phyloP scores from a whole-genome alignment of 2,888 invertebrate species.

The Temnothorax rugatulus region DNA sequence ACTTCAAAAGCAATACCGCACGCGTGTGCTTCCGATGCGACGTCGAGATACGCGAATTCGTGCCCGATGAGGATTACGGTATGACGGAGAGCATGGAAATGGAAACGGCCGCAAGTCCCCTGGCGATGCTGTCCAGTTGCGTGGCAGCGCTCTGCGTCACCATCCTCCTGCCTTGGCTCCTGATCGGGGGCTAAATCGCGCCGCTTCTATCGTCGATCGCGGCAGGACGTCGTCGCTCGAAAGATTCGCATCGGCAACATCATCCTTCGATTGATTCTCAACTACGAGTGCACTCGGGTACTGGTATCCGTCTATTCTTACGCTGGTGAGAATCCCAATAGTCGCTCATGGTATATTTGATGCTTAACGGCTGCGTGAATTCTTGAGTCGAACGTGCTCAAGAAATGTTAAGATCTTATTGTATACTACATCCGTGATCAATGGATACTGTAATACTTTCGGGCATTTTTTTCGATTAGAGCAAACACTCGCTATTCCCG shows the following conservation, averaged over 20 bases:
- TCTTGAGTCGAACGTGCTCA: background rate
- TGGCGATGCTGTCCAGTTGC: slow-evolving; percentile 87
- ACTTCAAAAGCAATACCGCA: slow-evolving; percentile 76
- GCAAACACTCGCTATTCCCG: background rate
- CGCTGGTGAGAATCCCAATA: background rate
- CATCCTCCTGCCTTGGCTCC: slow-evolving; percentile 87
- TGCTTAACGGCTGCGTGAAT: background rate
- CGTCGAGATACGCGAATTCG: slow-evolving; percentile 88
- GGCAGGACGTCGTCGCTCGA: background rate
- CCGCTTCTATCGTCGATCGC: background rate
- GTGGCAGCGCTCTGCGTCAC: slow-evolving; percentile 87
- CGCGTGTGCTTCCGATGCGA: slow-evolving; percentile 88
- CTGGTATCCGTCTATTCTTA: background rate
- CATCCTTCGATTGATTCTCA: slow-evolving; percentile 9
- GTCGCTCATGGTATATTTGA: background rate
- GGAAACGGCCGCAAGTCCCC: slow-evolving; percentile 81
- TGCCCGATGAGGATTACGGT: slow-evolving; percentile 86
- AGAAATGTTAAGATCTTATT: slow-evolving; percentile 10
- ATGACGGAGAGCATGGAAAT: slow-evolving; percentile 83
- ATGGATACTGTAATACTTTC: background rate
- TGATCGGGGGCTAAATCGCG: slow-evolving; percentile 84
- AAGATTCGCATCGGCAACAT: background rate
- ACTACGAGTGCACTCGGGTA: background rate
- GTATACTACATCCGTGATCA: background rate
- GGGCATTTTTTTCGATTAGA: background rate